Percentiles rank a stretch among this genome's conserved stretches.
These are phyloP conservation scores for Eufriesea mexicana DNA, from an alignment of 1,140 invertebrate species.

Conservation along the genomic window DNA sequence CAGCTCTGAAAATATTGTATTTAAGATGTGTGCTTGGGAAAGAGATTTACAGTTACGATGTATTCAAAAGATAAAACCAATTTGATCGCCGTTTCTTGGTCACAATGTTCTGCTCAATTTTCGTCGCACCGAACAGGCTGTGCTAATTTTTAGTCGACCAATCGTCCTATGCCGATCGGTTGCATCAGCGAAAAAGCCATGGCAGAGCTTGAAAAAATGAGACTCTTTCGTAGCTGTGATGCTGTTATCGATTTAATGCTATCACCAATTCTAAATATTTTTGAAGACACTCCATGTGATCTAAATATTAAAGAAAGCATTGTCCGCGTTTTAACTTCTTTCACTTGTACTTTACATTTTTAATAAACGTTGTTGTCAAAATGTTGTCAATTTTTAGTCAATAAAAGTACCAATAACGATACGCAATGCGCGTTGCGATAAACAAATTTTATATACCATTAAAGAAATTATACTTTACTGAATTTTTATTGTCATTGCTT, in stretches of 20 bases:
- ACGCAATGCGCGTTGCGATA: slow-evolving; percentile 31
- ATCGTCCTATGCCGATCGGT: slow-evolving; percentile 63
- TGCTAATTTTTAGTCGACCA: slow-evolving; percentile 64
- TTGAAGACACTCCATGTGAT: slow-evolving; percentile 62
- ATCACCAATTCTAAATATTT: slow-evolving; percentile 57
- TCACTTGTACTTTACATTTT: slow-evolving; percentile 53
- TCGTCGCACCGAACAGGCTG: slow-evolving; percentile 67
- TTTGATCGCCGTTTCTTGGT: slow-evolving; percentile 58
- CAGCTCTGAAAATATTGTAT: slow-evolving; percentile 29
- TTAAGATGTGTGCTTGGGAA: slow-evolving; percentile 35
- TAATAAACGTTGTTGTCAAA: slow-evolving; percentile 52
- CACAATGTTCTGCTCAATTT: slow-evolving; percentile 69
- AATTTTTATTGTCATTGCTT: slow-evolving; percentile 59
- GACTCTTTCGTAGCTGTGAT: slow-evolving; percentile 69
- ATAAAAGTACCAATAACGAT: slow-evolving; percentile 59
- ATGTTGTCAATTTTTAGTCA: slow-evolving; percentile 68
- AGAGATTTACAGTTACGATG: slow-evolving; percentile 20
- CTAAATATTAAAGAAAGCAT: slow-evolving; percentile 25
- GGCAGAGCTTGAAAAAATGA: slow-evolving; percentile 60
- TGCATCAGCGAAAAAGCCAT: slow-evolving; percentile 57
- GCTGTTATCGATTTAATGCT: slow-evolving; percentile 67
- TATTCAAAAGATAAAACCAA: slow-evolving; percentile 31
- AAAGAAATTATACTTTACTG: slow-evolving; percentile 48
- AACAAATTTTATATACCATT: slow-evolving; percentile 59
- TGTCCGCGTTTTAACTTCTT: slow-evolving; percentile 50